A percentile compares a stretch with the other conserved stretches of the same genome.
These are phyloP conservation scores for Pseudochirops corinnae DNA, from an alignment of 2,797 vertebrate species.

Conservation along the genomic window DNA sequence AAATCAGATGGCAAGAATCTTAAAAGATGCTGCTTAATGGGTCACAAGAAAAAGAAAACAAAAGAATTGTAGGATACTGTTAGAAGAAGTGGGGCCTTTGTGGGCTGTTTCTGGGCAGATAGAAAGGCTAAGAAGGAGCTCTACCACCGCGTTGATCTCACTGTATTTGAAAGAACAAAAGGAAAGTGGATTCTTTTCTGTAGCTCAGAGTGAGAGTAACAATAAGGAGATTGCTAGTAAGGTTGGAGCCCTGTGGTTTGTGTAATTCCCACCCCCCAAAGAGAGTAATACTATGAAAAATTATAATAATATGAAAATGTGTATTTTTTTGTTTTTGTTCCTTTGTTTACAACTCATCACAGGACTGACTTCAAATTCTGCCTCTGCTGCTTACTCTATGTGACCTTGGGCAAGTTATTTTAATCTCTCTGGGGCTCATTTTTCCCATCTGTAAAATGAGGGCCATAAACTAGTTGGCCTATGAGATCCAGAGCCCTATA, in stretches of 20 bases:
- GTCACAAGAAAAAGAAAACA: conserved; percentile 48
- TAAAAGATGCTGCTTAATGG: conserved; percentile 48
- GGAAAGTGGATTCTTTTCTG: conserved; percentile 54
- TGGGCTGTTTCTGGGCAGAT: conserved; percentile 56
- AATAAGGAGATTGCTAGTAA: conserved; percentile 27
- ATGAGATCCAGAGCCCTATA: too few species aligned
- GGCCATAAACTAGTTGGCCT: too few species aligned
- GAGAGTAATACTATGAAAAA: too few species aligned
- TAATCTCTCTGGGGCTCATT: too few species aligned
- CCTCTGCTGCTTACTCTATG: too few species aligned
- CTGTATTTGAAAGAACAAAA: conserved; percentile 65
- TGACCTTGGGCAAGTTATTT: too few species aligned
- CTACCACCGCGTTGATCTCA: not conserved
- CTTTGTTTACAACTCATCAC: too few species aligned
- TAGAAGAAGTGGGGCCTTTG: conserved; percentile 48
- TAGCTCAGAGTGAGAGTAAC: conserved; percentile 56
- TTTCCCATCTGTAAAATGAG: too few species aligned
- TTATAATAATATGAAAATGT: too few species aligned
- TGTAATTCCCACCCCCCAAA: too few species aligned
- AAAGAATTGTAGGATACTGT: not conserved
- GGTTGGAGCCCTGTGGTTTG: conserved; percentile 15
- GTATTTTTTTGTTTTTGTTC: too few species aligned
- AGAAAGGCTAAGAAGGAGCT: conserved; percentile 55
- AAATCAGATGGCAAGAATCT: conserved; percentile 54
- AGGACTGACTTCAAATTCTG: too few species aligned